phyloP scores from a whole-genome alignment of 2,888 invertebrate species.

The Arge pagana region DNA sequence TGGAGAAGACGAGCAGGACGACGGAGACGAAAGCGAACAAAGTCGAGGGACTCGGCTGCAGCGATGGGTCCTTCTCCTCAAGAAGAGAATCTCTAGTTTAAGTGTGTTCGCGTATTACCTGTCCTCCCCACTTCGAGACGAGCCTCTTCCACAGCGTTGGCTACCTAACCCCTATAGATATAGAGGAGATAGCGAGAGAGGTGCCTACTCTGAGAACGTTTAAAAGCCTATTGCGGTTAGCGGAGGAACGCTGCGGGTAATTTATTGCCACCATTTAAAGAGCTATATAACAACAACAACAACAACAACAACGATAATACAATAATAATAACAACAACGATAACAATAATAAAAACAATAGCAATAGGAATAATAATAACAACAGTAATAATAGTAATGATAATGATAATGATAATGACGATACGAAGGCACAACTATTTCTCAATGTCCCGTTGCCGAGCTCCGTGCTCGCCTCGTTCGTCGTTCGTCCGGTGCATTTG shows the following conservation, averaged over 20 bases:
- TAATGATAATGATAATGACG: slow-evolving; percentile 1
- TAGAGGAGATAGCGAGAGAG: neutral
- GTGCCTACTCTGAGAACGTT: slow-evolving; percentile 35
- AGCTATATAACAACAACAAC: slow-evolving; percentile 45
- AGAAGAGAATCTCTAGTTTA: too few species aligned
- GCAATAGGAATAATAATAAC: slow-evolving; percentile 26
- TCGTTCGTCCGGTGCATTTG: slow-evolving; percentile 30
- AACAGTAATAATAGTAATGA: slow-evolving; percentile 10
- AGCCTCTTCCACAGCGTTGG: too few species aligned
- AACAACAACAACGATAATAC: neutral
- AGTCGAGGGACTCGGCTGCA: too few species aligned
- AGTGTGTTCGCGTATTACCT: too few species aligned
- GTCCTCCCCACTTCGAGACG: too few species aligned
- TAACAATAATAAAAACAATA: neutral
- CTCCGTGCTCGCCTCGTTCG: too few species aligned
- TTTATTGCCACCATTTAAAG: slow-evolving; percentile 54
- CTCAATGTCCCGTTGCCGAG: slow-evolving; percentile 40
- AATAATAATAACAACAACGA: neutral
- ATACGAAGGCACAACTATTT: slow-evolving; percentile 48
- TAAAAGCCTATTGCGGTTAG: slow-evolving; percentile 49
- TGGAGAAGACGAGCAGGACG: too few species aligned
- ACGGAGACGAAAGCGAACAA: too few species aligned
- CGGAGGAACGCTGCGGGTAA: slow-evolving; percentile 43
- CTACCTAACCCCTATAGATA: too few species aligned
- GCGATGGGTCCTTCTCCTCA: too few species aligned